Evolutionary conservation across 2,888 invertebrate species (phyloP).

Genomic region (Tenthredo scrophulariae): DNA sequence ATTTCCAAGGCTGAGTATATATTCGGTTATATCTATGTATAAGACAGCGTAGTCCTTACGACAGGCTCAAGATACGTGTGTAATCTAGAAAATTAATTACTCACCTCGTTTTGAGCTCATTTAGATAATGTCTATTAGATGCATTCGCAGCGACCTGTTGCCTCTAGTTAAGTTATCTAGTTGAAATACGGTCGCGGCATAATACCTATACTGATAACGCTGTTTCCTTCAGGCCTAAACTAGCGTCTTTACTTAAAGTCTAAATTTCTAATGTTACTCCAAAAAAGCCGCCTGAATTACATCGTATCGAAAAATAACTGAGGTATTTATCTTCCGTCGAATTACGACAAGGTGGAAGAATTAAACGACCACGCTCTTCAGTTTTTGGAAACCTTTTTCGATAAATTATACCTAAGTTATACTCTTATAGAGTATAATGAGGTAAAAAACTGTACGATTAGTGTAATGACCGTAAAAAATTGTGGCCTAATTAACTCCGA

Average conservation of each 20-base stretch:
- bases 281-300: background rate
- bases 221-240: background rate
- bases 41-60: background rate
- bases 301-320: background rate
- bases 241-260: background rate
- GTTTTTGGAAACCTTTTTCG: background rate
- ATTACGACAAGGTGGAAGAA: background rate
- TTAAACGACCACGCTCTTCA: background rate
- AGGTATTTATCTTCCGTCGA: background rate
- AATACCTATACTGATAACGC: slow-evolving; percentile 28
- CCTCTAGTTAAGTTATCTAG: slow-evolving; percentile 66
- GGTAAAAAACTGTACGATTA: background rate
- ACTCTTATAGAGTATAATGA: background rate
- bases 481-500: slow-evolving; percentile 10
- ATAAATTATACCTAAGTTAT: background rate
- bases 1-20: background rate
- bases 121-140: slow-evolving; percentile 66
- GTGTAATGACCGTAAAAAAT: slow-evolving; percentile 36
- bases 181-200: slow-evolving; percentile 63
- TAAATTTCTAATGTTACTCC: background rate
- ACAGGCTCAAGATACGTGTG: background rate
- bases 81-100: slow-evolving; percentile 67
- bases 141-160: slow-evolving; percentile 67
- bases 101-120: slow-evolving; percentile 61
- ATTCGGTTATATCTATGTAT: background rate